Evolutionary conservation across 2,113 vertebrate species (phyloP).

Genomic region (Nyctibius bracteatus): DNA sequence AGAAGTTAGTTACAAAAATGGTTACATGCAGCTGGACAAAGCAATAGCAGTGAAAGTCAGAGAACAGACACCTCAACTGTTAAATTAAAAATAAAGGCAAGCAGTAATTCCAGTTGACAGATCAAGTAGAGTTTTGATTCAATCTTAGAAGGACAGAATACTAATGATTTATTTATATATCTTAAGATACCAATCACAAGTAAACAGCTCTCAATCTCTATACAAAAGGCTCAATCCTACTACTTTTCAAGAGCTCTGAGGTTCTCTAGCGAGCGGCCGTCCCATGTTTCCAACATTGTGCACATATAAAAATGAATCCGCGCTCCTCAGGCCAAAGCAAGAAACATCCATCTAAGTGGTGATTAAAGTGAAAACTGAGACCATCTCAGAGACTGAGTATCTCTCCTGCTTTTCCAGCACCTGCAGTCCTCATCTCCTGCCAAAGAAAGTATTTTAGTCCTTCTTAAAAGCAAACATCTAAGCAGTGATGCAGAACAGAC

Average conservation of each 20-base stretch:
- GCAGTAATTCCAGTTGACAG: neutral
- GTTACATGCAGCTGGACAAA: neutral
- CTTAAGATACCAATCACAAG: neutral
- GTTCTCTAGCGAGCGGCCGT: neutral
- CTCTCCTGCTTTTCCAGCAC: neutral
- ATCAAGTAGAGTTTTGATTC: neutral
- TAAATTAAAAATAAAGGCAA: neutral
- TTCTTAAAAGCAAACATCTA: neutral
- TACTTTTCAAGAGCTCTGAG: neutral
- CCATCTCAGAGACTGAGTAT: neutral
- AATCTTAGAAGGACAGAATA: neutral
- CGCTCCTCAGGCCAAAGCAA: neutral
- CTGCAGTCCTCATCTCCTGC: neutral
- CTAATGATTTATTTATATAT: neutral
- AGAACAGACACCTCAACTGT: neutral
- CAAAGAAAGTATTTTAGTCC: neutral
- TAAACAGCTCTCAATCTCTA: neutral
- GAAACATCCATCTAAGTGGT: accelerated
- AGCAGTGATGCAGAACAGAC: neutral
- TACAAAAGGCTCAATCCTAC: neutral
- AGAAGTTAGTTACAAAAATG: neutral
- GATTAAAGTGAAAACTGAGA: neutral
- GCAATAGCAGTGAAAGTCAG: neutral
- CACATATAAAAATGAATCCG: accelerated
- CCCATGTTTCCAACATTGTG: neutral